phyloP scores from a whole-genome alignment of 2,113 vertebrate species.

The Charina bottae region DNA sequence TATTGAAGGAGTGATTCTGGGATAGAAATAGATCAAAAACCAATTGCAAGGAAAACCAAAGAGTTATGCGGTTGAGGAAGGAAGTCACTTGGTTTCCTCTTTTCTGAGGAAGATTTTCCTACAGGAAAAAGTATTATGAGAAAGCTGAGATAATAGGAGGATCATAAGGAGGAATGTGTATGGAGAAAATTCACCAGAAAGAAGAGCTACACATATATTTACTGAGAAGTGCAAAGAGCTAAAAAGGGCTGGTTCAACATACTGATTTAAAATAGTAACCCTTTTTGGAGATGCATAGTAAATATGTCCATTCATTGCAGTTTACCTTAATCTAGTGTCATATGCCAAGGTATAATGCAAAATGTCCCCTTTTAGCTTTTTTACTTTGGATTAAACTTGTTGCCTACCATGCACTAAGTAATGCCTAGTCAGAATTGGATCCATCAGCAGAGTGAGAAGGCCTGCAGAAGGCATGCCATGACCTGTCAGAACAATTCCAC shows the following conservation, averaged over 20 bases:
- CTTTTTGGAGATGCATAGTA: not conserved
- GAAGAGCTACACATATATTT: too few relatives aligned
- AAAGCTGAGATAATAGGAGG: not conserved
- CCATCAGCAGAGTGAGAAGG: conserved; percentile 23
- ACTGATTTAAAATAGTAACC: not conserved
- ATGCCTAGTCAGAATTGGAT: conserved; percentile 4
- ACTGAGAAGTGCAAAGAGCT: too few relatives aligned
- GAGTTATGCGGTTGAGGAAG: not conserved
- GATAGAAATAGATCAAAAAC: not conserved
- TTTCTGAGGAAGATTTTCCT: not conserved
- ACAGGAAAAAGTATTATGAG: not conserved
- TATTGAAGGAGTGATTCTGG: not conserved
- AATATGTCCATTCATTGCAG: not conserved
- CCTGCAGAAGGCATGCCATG: conserved; percentile 21
- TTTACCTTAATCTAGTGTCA: not conserved
- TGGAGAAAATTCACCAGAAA: not conserved
- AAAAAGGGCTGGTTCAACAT: not conserved
- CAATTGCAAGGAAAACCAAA: not conserved
- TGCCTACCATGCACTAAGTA: not conserved
- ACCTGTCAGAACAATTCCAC: not conserved
- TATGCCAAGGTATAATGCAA: conserved; percentile 11
- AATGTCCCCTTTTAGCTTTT: not conserved
- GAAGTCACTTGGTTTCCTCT: not conserved
- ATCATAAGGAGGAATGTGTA: not conserved
- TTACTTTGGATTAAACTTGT: not conserved